Percentiles rank a stretch among this genome's conserved stretches.
phyloP scores from a whole-genome alignment of 2,113 vertebrate species.

The Garra rufa region DNA sequence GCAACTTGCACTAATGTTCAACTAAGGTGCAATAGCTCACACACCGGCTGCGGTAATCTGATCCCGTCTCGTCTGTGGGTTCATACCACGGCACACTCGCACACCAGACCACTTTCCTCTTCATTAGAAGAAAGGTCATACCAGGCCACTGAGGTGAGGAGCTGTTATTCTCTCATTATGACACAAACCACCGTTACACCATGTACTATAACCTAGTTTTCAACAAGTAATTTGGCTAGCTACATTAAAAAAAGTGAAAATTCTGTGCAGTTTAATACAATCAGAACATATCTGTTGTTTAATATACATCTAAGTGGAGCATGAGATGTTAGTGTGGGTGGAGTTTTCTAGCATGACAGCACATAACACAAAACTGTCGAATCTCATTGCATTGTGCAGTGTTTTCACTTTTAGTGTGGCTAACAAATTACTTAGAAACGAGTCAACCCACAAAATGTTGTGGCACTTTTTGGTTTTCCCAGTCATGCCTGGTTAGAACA shows the following conservation, averaged over 20 bases:
- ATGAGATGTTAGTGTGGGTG: not conserved
- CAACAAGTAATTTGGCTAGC: not conserved
- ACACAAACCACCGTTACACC: not conserved
- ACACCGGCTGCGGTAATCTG: conserved; percentile 54
- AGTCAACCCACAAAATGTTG: not conserved
- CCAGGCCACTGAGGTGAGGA: conserved; percentile 64
- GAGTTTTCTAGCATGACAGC: not conserved
- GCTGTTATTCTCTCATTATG: conserved; percentile 16
- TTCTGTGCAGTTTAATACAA: not conserved
- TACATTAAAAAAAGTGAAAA: not conserved
- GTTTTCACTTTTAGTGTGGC: not conserved
- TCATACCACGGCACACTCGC: conserved; percentile 59
- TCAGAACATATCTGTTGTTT: not conserved
- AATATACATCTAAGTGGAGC: not conserved
- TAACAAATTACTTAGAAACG: not conserved
- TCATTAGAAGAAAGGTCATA: conserved; percentile 65
- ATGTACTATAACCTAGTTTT: not conserved
- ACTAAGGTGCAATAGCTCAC: conserved; percentile 34
- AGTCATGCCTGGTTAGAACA: not conserved
- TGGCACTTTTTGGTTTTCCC: not conserved
- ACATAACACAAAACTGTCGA: not conserved
- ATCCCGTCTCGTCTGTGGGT: conserved; percentile 36
- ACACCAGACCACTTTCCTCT: conserved; percentile 58
- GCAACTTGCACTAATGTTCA: conserved; percentile 53
- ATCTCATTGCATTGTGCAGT: not conserved